phyloP scores from a whole-genome alignment of 2,113 vertebrate genomes.

The Amblyopsis rosae region DNA sequence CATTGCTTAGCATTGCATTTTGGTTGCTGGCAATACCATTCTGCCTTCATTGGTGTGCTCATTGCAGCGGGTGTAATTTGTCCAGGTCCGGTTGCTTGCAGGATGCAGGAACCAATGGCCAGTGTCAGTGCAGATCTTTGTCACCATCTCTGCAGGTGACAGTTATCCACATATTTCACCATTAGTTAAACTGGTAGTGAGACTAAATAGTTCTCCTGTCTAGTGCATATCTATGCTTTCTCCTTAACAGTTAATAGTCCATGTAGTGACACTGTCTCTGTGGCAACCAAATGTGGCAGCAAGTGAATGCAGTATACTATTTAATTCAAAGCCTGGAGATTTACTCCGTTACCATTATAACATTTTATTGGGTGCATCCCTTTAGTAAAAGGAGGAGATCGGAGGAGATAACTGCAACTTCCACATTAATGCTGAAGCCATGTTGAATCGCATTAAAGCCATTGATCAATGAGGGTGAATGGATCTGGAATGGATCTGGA shows the following conservation, averaged over 20 bases:
- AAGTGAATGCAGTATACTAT: neutral
- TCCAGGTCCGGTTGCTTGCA: slow-evolving; percentile 92
- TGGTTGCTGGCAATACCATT: slow-evolving; percentile 76
- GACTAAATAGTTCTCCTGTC: neutral
- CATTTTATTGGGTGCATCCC: no score
- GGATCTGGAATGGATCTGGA: neutral
- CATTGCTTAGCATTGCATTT: neutral
- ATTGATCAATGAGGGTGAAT: neutral
- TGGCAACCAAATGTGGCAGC: neutral
- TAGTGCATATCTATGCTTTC: neutral
- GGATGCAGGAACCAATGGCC: slow-evolving; percentile 95
- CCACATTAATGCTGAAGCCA: no score
- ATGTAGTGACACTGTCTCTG: neutral
- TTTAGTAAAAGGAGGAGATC: no score
- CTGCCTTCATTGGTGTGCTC: slow-evolving; percentile 81
- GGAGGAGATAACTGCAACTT: no score
- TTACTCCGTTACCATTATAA: no score
- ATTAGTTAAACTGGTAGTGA: neutral
- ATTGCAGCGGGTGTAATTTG: slow-evolving; percentile 92
- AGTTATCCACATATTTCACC: neutral
- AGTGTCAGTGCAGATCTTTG: slow-evolving; percentile 87
- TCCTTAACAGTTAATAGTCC: neutral
- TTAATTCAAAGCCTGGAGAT: no score
- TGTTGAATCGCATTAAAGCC: neutral
- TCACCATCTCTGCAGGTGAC: slow-evolving; percentile 85